Conservation (phyloP, 2,797 vertebrate species). For the Pseudomugil tenellus region DNA sequence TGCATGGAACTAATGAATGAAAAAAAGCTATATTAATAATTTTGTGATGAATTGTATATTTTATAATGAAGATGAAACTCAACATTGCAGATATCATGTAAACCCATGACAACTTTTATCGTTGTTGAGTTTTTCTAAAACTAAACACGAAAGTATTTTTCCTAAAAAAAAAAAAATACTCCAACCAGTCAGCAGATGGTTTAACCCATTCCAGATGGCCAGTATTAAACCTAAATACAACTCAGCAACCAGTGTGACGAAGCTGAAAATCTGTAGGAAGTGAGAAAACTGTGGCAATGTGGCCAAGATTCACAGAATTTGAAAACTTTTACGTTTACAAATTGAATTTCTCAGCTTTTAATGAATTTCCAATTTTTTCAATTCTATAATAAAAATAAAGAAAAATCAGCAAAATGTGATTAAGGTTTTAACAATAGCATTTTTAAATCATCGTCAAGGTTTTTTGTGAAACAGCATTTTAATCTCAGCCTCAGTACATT, state of each 20-base stretch:
- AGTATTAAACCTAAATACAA: constrained; percentile 35
- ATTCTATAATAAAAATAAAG: constrained; percentile 43
- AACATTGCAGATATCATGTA: constrained; percentile 38
- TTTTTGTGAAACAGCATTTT: constrained; percentile 50
- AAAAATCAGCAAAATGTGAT: constrained; percentile 8
- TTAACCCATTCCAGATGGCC: constrained; percentile 58
- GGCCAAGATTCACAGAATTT: constrained; percentile 15
- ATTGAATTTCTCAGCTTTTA: constrained; percentile 14
- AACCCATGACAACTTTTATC: not conserved
- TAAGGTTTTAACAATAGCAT: constrained; percentile 53
- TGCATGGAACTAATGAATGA: not conserved
- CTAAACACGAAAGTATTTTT: constrained; percentile 16
- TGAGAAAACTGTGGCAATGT: constrained; percentile 34
- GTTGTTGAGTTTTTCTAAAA: constrained; percentile 6
- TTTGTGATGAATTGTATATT: not conserved
- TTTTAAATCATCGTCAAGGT: constrained; percentile 40
- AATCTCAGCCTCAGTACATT: constrained; percentile 37
- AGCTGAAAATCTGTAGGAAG: constrained; percentile 26
- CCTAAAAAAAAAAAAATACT: constrained; percentile 31
- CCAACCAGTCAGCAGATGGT: constrained; percentile 54
- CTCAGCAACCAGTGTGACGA: constrained; percentile 32
- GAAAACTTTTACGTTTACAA: constrained; percentile 2
- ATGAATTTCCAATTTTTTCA: too few relatives aligned
- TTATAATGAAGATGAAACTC: constrained; percentile 26
- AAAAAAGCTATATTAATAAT: not conserved